Evolutionary conservation across 2,797 vertebrate genomes (phyloP).

Genomic region (Manis crassicaudata): DNA sequence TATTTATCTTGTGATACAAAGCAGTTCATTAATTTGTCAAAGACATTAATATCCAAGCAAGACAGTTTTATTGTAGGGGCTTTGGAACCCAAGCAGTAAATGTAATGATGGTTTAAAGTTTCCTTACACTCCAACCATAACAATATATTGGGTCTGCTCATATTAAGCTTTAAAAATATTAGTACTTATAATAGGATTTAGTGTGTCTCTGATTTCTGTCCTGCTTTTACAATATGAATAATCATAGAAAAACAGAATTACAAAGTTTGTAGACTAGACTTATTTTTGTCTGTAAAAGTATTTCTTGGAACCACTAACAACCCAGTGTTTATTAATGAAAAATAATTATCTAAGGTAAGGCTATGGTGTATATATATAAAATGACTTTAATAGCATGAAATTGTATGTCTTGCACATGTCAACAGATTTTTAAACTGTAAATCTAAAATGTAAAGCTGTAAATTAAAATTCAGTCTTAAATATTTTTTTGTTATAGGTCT

Average conservation of each 20-base stretch:
- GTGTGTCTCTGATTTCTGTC: slow-evolving; percentile 30
- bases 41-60: slow-evolving; percentile 68
- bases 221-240: slow-evolving; percentile 6
- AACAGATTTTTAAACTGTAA: not conserved
- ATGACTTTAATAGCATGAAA: not conserved
- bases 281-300: slow-evolving; percentile 15
- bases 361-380: not conserved
- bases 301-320: slow-evolving; percentile 22
- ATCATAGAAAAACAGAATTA: slow-evolving; percentile 20
- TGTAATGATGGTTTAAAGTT: slow-evolving; percentile 48
- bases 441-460: slow-evolving; percentile 4
- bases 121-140: slow-evolving; percentile 44
- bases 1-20: slow-evolving; percentile 71
- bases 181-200: not conserved
- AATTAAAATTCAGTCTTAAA: slow-evolving; percentile 20
- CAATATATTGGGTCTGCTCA: not conserved
- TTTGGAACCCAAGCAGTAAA: slow-evolving; percentile 46
- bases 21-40: slow-evolving; percentile 65
- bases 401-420: not conserved
- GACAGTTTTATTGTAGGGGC: slow-evolving; percentile 71
- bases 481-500: slow-evolving; percentile 88
- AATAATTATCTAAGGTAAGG: not conserved
- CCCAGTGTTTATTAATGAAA: slow-evolving; percentile 14
- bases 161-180: slow-evolving; percentile 43
- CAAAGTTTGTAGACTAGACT: not conserved